Percentiles rank a stretch among this genome's conserved stretches.
Evolutionary conservation across 2,113 vertebrate species (phyloP).

Genomic region (Rallus limicola): DNA sequence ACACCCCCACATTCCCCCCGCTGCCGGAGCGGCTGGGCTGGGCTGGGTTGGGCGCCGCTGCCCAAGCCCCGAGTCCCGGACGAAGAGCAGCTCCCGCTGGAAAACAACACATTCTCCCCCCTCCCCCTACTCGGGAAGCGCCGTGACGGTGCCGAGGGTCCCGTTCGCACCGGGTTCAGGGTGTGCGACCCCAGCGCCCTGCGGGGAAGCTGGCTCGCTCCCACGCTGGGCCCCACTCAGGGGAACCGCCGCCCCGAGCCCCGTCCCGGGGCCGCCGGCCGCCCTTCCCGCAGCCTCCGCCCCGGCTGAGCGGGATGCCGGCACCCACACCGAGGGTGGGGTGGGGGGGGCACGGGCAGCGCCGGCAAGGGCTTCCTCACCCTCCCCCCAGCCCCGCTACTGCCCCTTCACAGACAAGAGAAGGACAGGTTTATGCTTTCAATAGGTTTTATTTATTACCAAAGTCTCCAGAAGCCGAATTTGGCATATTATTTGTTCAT

Average conservation of each 20-base stretch:
- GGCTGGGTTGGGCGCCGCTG: background rate
- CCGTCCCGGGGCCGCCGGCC: fast-evolving
- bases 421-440: slow-evolving; percentile 54
- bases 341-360: background rate
- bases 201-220: too few species aligned
- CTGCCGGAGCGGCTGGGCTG: background rate
- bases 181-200: too few species aligned
- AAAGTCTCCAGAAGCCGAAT: slow-evolving; percentile 65
- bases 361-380: background rate
- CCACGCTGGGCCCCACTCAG: fast-evolving
- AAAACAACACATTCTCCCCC: background rate
- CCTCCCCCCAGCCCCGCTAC: fast-evolving
- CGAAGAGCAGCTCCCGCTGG: fast-evolving
- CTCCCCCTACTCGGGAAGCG: fast-evolving
- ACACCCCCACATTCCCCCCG: fast-evolving
- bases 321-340: too few species aligned
- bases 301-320: fast-evolving
- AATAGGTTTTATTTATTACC: slow-evolving; percentile 68
- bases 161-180: fast-evolving
- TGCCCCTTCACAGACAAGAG: background rate
- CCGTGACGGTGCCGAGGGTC: fast-evolving
- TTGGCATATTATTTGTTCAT: background rate
- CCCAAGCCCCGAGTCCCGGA: fast-evolving
- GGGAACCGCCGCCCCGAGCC: too few species aligned
- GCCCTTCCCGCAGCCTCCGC: background rate